phyloP scores from a whole-genome alignment of 2,113 vertebrate genomes.

The Poeciliopsis prolifica region DNA sequence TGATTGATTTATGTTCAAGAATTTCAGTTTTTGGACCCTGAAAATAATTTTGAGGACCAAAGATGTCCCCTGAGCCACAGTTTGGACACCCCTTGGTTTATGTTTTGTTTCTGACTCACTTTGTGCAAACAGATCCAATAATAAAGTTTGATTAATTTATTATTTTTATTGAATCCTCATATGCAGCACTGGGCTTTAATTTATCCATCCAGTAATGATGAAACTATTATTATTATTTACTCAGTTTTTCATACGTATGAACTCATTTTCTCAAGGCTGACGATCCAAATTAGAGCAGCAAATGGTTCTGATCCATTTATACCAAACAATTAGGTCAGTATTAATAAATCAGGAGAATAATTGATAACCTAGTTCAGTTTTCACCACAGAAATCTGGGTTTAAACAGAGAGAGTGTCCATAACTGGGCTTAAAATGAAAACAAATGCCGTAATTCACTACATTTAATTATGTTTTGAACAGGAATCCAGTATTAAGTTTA shows the following conservation, averaged over 20 bases:
- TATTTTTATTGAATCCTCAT: not conserved
- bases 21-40: too few relatives aligned
- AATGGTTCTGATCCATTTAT: not conserved
- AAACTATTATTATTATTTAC: not conserved
- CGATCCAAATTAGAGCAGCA: not conserved
- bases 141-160: not conserved
- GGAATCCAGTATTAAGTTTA: not conserved
- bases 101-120: too few relatives aligned
- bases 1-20: too few relatives aligned
- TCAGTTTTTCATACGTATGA: not conserved
- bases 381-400: not conserved
- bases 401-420: not conserved
- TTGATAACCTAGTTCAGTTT: not conserved
- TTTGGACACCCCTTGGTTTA: too few relatives aligned
- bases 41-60: too few relatives aligned
- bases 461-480: not conserved
- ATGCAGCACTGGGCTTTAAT: not conserved
- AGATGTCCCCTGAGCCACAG: too few relatives aligned
- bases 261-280: not conserved
- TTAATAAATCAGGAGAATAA: not conserved
- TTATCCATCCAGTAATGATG: not conserved
- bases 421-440: not conserved
- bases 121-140: not conserved
- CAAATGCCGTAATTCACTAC: not conserved
- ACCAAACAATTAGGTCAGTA: not conserved